Evolutionary conservation across 2,113 vertebrate species (phyloP), one percentile per base, ranked within the genome.

Genomic region (Sinocyclocheilus anshuiensis): DNA sequence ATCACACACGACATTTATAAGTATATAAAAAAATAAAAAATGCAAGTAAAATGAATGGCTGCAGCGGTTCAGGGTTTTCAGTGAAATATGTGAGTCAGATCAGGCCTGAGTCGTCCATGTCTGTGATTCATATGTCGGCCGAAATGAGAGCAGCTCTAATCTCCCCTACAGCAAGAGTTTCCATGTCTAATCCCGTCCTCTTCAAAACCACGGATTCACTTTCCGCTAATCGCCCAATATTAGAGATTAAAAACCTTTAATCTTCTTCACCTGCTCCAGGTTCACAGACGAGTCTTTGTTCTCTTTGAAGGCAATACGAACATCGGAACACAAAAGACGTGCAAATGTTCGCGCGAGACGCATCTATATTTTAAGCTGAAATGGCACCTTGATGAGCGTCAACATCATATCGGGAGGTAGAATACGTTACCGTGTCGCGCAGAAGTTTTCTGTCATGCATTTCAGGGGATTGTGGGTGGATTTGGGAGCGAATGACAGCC

Each of bases 211-310:
- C 67, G 33, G 15, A 63, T 86, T 86, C 65, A 77, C 59, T 87
- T 83, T 81, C 71, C 36, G 18, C 82, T 89, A 90, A 90, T 90
- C 81, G 74, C 33, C 78, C 72, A 90, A 86, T 89, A 88, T 84
- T 83, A 63, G 77, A 79, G 61, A 85, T 65, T 84, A 82, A 84
- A 39, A 24, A n/a, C 39, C 48, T 79, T n/a, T 59, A 55, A 63
- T 42, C 69, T 86, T 22, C 81, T 67, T 82, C 82, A 83, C 89
- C 89, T 89, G 39, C 84, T 85, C 72, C 11, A 33, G 69, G 55
- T 84, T 78, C 75, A 26, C 36, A 79, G 22, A 57, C 18, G 16
- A 36, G 36, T 39, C 61, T 86, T 85, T 88, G 69, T 81, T 24
- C 55, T 80, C 16, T 83, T 57, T 83, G 39, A 71, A 55, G 39